Percentiles rank a stretch among this genome's conserved stretches.
Evolutionary conservation across 2,888 invertebrate species (phyloP).

Genomic region (Laspeyria flexula): DNA sequence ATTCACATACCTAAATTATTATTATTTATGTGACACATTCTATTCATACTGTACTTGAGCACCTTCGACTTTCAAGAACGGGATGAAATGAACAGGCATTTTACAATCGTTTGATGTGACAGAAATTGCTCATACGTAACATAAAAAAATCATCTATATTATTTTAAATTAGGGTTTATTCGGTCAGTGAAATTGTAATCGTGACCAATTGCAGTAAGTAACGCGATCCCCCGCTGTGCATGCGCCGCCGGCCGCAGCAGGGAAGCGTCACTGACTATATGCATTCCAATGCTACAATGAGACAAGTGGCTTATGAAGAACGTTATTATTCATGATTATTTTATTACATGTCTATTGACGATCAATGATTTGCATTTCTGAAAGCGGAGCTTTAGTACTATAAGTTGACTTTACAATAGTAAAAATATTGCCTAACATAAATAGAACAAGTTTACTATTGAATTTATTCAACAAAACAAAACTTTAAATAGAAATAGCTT

Average conservation of each 20-base stretch:
- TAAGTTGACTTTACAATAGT: constrained; percentile 15
- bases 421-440: constrained; percentile 28
- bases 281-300: constrained; percentile 47
- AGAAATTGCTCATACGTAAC: constrained; percentile 31
- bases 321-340: constrained; percentile 63
- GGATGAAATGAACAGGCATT: constrained; percentile 31
- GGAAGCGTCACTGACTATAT: constrained; percentile 55
- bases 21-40: constrained; percentile 40
- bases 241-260: constrained; percentile 67
- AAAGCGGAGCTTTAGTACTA: constrained; percentile 23
- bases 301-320: constrained; percentile 60
- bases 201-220: constrained; percentile 77
- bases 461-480: constrained; percentile 1
- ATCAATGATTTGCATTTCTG: constrained; percentile 45
- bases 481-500: constrained; percentile 25
- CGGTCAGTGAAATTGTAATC: constrained; percentile 72
- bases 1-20: constrained; percentile 32
- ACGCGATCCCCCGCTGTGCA: constrained; percentile 64
- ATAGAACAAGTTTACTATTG: constrained; percentile 12
- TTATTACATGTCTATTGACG: constrained; percentile 52
- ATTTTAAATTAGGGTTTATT: constrained; percentile 63
- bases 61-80: constrained; percentile 3
- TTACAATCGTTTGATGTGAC: constrained; percentile 41
- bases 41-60: constrained; percentile 30
- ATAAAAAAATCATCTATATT: constrained; percentile 51